Conservation (phyloP, 2,113 vertebrate species). For the Elachura formosa region DNA sequence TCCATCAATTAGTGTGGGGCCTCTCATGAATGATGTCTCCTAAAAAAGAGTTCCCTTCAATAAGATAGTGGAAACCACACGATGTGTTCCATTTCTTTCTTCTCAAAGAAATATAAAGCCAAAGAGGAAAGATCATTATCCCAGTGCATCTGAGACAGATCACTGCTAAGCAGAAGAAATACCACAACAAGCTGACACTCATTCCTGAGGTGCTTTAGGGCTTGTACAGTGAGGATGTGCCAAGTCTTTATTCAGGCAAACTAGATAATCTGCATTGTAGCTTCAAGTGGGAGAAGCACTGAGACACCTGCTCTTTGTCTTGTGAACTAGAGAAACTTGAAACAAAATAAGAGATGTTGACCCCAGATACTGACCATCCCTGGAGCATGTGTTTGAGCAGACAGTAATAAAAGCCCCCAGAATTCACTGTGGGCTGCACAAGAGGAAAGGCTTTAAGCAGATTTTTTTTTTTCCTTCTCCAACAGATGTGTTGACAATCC, state of each 20-base stretch:
- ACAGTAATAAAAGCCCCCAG: not conserved
- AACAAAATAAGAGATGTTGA: not conserved
- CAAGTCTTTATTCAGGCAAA: not conserved
- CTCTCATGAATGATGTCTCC: too few relatives aligned
- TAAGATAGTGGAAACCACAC: not conserved
- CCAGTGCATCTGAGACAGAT: not conserved
- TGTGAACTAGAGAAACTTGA: not conserved
- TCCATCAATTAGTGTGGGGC: not conserved
- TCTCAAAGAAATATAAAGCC: not conserved
- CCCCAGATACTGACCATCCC: not conserved
- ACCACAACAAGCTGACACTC: not conserved
- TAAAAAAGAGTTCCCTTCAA: too few relatives aligned
- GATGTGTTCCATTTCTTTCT: not conserved
- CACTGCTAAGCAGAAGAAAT: not conserved
- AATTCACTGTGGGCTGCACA: not conserved
- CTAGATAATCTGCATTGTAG: not conserved
- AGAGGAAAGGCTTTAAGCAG: not conserved
- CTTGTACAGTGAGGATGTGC: not conserved
- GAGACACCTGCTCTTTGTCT: not conserved
- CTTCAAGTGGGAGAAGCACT: not conserved
- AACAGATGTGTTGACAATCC: not conserved
- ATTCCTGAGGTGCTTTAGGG: constrained; percentile 1
- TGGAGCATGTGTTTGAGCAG: not conserved
- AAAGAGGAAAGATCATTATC: not conserved
- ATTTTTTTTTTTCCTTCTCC: not conserved